Evolutionary conservation across 2,888 invertebrate genomes (phyloP).

Genomic region (Autographa gamma): DNA sequence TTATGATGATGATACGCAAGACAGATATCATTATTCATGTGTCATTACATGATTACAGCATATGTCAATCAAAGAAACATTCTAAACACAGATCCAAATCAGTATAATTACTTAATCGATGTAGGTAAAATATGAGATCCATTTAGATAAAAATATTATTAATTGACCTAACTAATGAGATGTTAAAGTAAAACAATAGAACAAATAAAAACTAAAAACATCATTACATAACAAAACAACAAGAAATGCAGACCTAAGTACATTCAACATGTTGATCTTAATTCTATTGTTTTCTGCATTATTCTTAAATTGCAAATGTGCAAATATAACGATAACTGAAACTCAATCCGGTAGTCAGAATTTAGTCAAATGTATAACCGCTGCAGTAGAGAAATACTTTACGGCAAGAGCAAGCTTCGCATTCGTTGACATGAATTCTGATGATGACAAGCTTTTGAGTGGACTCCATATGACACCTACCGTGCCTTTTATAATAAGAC

Average conservation of each 20-base stretch:
- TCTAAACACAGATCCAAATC: background rate
- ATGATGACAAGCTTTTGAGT: constrained; percentile 28
- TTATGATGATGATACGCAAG: too few species aligned
- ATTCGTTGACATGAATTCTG: constrained; percentile 26
- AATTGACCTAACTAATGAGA: background rate
- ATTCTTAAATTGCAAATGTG: constrained; percentile 5
- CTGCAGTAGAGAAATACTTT: constrained; percentile 37
- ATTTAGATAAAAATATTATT: background rate
- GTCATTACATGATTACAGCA: too few species aligned
- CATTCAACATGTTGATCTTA: constrained; percentile 46
- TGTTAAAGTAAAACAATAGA: background rate
- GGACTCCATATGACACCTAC: constrained; percentile 22
- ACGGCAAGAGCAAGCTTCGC: constrained; percentile 24
- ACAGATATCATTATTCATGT: too few species aligned
- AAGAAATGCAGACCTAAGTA: background rate
- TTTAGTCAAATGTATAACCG: constrained; percentile 21
- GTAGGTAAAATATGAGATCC: background rate
- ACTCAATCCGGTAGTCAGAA: background rate
- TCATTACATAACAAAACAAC: background rate
- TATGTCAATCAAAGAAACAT: background rate
- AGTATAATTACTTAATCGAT: background rate
- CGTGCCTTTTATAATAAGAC: constrained; percentile 19
- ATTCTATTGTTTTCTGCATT: constrained; percentile 24
- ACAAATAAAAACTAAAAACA: background rate
- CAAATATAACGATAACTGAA: background rate